Evolutionary conservation across 2,888 invertebrate species (phyloP).

Genomic region (Cephonodes hylas): DNA sequence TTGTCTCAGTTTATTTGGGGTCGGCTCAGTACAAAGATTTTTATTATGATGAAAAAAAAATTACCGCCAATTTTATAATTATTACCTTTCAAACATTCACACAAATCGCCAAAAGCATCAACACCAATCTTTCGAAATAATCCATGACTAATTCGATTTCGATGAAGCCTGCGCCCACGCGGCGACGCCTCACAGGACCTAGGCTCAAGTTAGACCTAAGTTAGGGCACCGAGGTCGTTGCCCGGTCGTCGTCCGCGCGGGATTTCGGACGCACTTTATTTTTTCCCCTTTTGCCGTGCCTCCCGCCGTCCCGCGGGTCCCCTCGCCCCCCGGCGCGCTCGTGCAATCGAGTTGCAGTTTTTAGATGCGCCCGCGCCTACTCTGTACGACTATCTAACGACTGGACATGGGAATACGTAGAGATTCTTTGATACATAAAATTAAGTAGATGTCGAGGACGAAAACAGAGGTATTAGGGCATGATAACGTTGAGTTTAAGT

Average conservation of each 20-base stretch:
- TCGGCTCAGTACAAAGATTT: no score
- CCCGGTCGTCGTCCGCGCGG: slow-evolving; percentile 74
- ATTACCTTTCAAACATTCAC: no score
- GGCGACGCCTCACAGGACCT: slow-evolving; percentile 40
- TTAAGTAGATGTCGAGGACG: no score
- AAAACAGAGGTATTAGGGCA: no score
- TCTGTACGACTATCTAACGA: slow-evolving; percentile 78
- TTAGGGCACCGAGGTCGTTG: slow-evolving; percentile 54
- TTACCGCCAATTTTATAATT: no score
- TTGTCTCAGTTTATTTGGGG: no score
- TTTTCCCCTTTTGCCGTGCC: slow-evolving; percentile 41
- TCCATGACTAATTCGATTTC: background rate
- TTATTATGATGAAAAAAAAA: no score
- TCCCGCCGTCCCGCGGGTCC: slow-evolving; percentile 24
- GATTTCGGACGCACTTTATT: slow-evolving; percentile 60
- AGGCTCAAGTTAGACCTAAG: slow-evolving; percentile 50
- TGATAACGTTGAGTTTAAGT: no score
- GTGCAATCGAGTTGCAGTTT: slow-evolving; percentile 77
- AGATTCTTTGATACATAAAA: slow-evolving; percentile 35
- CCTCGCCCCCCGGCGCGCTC: slow-evolving; percentile 44
- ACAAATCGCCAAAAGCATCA: background rate
- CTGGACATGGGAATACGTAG: slow-evolving; percentile 42
- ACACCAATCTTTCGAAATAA: background rate
- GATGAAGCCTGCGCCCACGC: slow-evolving; percentile 9
- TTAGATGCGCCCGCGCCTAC: slow-evolving; percentile 81